Percentiles rank a stretch among this genome's conserved stretches.
Conservation (phyloP, 2,113 vertebrate species). For the Gymnarchus niloticus region DNA sequence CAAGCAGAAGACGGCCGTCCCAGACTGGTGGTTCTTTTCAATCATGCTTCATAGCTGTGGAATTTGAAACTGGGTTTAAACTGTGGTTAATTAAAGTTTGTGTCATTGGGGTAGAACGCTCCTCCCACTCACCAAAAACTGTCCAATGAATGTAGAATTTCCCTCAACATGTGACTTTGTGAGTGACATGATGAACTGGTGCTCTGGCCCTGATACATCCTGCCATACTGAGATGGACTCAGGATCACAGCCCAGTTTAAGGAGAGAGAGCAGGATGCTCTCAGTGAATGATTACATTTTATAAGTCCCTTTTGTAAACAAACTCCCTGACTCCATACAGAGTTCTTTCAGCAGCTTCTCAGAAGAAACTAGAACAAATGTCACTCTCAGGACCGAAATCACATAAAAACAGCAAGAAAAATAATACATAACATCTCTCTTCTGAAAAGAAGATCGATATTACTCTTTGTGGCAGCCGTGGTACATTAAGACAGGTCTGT, state of each 20-base stretch:
- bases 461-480: neutral
- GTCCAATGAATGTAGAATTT: neutral
- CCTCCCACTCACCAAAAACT: neutral
- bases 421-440: neutral
- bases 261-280: neutral
- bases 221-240: neutral
- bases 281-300: neutral
- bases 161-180: neutral
- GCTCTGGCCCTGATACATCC: neutral
- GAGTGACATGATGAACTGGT: neutral
- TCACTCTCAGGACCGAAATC: neutral
- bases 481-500: neutral
- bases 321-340: neutral
- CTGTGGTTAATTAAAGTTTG: neutral
- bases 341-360: neutral
- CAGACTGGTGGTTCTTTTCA: neutral
- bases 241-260: neutral
- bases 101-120: neutral
- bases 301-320: slow-evolving; percentile 6
- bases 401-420: slow-evolving; percentile 9
- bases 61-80: neutral
- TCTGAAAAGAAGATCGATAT: neutral
- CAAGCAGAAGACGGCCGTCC: neutral
- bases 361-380: slow-evolving; percentile 8
- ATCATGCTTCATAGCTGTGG: neutral